Conservation (phyloP, 2,888 invertebrate genomes). For the Aphidius colemani region DNA sequence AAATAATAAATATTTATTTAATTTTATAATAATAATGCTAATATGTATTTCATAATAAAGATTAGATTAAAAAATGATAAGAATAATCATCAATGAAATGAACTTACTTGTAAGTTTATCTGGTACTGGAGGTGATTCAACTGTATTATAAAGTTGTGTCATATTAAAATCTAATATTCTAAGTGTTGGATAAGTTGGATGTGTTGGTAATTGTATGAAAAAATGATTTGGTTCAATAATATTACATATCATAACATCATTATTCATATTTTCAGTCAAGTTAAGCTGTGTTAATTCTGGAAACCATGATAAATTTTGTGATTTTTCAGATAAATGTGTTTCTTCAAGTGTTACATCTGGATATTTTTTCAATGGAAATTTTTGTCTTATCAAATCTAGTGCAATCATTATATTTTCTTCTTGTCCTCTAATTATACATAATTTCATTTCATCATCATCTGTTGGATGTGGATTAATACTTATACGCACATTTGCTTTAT, state of each 20-base stretch:
- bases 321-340: slow-evolving; percentile 51
- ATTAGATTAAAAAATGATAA: not conserved
- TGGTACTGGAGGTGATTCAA: slow-evolving; percentile 80
- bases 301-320: slow-evolving; percentile 42
- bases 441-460: slow-evolving; percentile 71
- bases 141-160: slow-evolving; percentile 79
- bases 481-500: slow-evolving; percentile 78
- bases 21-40: not conserved
- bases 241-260: slow-evolving; percentile 89
- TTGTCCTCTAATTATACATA: slow-evolving; percentile 84
- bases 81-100: slow-evolving; percentile 23
- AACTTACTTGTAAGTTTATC: slow-evolving; percentile 75
- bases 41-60: not conserved
- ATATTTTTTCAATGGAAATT: slow-evolving; percentile 81
- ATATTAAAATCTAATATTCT: slow-evolving; percentile 81
- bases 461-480: slow-evolving; percentile 79
- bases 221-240: slow-evolving; percentile 86
- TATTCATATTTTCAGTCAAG: slow-evolving; percentile 88
- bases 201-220: slow-evolving; percentile 94
- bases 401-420: slow-evolving; percentile 81
- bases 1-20: slow-evolving; percentile 40
- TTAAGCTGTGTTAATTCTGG: slow-evolving; percentile 68
- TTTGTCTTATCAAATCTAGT: slow-evolving; percentile 80
- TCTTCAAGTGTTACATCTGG: slow-evolving; percentile 77
- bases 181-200: slow-evolving; percentile 88